Evolutionary conservation across 2,888 invertebrate genomes (phyloP).

Genomic region (Punctoribates punctum): DNA sequence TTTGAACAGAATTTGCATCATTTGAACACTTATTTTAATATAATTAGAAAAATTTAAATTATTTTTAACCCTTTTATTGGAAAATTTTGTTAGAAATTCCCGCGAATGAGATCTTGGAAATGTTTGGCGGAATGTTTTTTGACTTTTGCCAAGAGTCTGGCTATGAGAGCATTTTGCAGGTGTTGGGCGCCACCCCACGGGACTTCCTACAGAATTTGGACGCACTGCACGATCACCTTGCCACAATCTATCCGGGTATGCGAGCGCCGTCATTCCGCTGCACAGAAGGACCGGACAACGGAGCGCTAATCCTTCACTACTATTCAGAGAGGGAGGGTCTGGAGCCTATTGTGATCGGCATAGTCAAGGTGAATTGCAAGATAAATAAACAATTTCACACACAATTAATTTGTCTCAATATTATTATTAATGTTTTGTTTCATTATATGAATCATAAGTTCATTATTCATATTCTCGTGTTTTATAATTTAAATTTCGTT

Average conservation of each 20-base stretch:
- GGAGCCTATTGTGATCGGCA: constrained; percentile 93
- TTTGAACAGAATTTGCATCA: not conserved
- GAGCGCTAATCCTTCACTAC: constrained; percentile 85
- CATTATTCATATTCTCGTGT: constrained; percentile 4
- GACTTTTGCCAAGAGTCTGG: constrained; percentile 95
- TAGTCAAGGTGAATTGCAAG: constrained; percentile 64
- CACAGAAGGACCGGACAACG: constrained; percentile 81
- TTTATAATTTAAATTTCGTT: not conserved
- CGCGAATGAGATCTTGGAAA: constrained; percentile 79
- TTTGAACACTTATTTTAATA: not conserved
- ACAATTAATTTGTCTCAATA: not conserved
- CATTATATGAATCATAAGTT: not conserved
- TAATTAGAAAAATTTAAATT: not conserved
- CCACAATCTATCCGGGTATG: constrained; percentile 91
- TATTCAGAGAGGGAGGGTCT: constrained; percentile 91
- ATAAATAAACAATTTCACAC: constrained; percentile 36
- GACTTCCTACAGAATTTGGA: constrained; percentile 95
- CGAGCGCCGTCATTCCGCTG: constrained; percentile 92
- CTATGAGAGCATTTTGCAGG: constrained; percentile 92
- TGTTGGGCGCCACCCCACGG: constrained; percentile 85
- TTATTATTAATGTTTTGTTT: not conserved
- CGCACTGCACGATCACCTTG: constrained; percentile 89
- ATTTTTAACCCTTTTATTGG: not conserved
- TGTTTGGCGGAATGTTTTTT: constrained; percentile 91
- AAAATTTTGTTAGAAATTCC: constrained; percentile 69